phyloP scores from a whole-genome alignment of 1,140 invertebrate species.

The Microplitis demolitor region DNA sequence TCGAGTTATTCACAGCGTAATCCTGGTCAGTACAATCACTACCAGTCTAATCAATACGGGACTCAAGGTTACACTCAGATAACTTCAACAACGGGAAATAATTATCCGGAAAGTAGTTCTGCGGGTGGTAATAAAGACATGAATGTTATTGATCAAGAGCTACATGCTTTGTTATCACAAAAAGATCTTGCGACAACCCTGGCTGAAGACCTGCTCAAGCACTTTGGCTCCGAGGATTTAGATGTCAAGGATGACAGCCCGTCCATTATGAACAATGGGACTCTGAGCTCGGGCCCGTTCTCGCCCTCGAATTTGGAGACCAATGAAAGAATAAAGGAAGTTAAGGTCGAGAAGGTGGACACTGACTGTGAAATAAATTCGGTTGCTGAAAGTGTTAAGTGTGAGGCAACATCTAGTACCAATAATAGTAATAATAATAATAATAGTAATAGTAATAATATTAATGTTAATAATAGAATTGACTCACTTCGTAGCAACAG shows the following conservation, averaged over 20 bases:
- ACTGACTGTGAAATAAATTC: constrained; percentile 21
- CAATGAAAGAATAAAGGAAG: constrained; percentile 48
- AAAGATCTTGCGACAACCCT: constrained; percentile 79
- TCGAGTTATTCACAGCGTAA: constrained; percentile 48
- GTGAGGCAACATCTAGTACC: constrained; percentile 54
- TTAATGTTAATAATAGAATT: too few relatives aligned
- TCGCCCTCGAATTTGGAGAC: constrained; percentile 63
- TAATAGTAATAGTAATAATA: constrained; percentile 31
- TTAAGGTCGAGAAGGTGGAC: constrained; percentile 39
- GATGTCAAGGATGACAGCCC: constrained; percentile 70
- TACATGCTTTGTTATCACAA: constrained; percentile 73
- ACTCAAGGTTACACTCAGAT: constrained; percentile 58
- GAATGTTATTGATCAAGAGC: constrained; percentile 71
- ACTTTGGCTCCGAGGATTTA: constrained; percentile 74
- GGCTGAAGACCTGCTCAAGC: constrained; percentile 82
- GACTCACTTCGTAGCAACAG: too few relatives aligned
- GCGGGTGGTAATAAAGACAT: constrained; percentile 50
- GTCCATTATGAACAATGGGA: constrained; percentile 49
- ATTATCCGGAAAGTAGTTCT: constrained; percentile 51
- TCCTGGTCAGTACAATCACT: constrained; percentile 33
- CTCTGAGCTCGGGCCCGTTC: constrained; percentile 63
- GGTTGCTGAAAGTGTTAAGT: constrained; percentile 44
- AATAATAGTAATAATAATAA: constrained; percentile 38
- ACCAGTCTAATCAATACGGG: constrained; percentile 46
- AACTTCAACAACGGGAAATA: constrained; percentile 51